Base-by-base conservation (phyloP, 1,140 invertebrate species). In the Bombus waltoni region DNA sequence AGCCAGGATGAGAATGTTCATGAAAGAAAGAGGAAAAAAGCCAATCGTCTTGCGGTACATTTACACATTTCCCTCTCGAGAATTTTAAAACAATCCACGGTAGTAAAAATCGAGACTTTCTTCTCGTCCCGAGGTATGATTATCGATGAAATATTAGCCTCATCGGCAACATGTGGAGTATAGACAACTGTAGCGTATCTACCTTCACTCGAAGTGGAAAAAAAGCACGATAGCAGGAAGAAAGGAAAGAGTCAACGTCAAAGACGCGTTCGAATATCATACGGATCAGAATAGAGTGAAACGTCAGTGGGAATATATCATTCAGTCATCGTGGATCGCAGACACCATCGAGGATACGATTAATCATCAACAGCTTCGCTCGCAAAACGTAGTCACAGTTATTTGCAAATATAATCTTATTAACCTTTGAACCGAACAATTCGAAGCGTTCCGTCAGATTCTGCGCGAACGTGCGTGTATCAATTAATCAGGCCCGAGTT, bases 251-350 rank as follows among this genome's bases (percentile, higher is more conserved):
- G 72, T 44, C 35, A 73, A 73, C 40, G 18, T 74, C 73, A 42
- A 68, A 68, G 40, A 80, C 25, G 62, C 1, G 62, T 40, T 47
- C 42, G 44, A 53, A 25, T 9, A 35, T 78, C 76, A 8, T 25
- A 13, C 0, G 62, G 77, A 79, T 66, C 32, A 9, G 77, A 66
- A 80, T 53, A 70, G 78, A 80, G 78, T 80, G 78, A 80, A 80
- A 80, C 65, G 78, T 80, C 78, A 80, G 65, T 25, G 44, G 78
- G 78, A n/a, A 70, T 80, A 80, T 71, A 80, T 80, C 78, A 70
- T 80, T 80, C 77, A 47, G 77, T 79, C 78, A 40, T 70, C 65
- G 42, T 80, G 77, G 77, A 70, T 44, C 40, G 76, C 42, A 79
- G 65, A 70, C 65, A 70, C 15, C 78, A 8, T 22, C n/a, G n/a